Base-by-base conservation (phyloP, 2,888 invertebrate genomes). In the Acleris laterana region DNA sequence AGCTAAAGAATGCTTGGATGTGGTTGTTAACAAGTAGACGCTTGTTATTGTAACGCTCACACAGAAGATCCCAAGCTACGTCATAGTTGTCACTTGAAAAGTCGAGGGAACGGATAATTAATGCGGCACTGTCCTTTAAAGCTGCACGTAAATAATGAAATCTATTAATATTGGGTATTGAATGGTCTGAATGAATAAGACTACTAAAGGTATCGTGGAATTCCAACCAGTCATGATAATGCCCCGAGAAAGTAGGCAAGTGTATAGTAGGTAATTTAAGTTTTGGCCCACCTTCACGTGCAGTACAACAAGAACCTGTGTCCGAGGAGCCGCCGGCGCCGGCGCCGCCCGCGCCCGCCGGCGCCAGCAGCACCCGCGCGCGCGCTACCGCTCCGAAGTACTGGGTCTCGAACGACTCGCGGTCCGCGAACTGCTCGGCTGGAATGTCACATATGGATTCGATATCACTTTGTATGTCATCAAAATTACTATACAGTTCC, bases 11-110 rank as follows among this genome's bases (percentile, higher is more conserved):
- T 20, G 20, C 20, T 20, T 20, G 20, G 20, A 19, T 50, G 22
- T 50, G 50, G 19, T 50, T 50, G 20, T 56, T 42, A 11, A 56
- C 44, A 28, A 58, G 22, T 13, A 58, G 46, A 0, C 58, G 28
- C 28, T 48, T 49, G 48, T 58, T 58, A 49, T 58, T 58, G 11
- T 19, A 58, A 9, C 72, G 55, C 1, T 72, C 66, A 5, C 38
- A 68, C 2, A 75, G 52, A 56, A 73, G 53, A 1, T 70, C 48
- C 75, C 74, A 74, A 6, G 69, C 73, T 22, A 68, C 64, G 11
- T 25, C 42, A 25, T 74, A 74, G 52, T 73, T 73, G 5, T 61
- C 63, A 2, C 68, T 51, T 50, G 66, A 69, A 49, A 75, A 72
- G 5, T 71, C 71, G 6, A 73, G 49, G 5, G 63, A 69, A 64